phyloP scores from a whole-genome alignment of 2,113 vertebrate genomes.

The pig (Sus scrofa) region DNA sequence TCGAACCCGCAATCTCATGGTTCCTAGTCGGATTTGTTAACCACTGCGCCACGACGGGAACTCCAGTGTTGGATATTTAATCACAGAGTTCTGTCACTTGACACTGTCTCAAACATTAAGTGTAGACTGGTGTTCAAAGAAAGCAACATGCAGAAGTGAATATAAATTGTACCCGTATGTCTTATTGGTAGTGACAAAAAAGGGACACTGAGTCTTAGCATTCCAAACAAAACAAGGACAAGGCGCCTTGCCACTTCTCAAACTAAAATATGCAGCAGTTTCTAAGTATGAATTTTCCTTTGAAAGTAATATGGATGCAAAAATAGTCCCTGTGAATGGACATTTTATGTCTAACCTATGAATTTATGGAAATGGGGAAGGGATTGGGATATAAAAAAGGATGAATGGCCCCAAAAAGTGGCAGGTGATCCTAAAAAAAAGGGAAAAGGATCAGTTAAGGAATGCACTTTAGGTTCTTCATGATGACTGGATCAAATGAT shows the following conservation, averaged over 20 bases:
- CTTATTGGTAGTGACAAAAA: neutral
- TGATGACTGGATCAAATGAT: neutral
- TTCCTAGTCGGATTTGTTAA: too few relatives aligned
- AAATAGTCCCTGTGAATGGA: neutral
- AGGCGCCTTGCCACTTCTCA: neutral
- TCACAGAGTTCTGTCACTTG: neutral
- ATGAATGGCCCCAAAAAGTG: neutral
- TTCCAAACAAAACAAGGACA: neutral
- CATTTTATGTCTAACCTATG: neutral
- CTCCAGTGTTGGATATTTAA: neutral
- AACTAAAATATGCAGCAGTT: neutral
- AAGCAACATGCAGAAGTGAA: neutral
- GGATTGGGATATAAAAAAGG: rapidly evolving
- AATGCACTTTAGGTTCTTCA: neutral
- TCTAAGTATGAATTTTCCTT: neutral
- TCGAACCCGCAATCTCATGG: too few relatives aligned
- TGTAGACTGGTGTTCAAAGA: neutral
- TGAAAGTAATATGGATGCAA: neutral
- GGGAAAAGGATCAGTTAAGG: too few relatives aligned
- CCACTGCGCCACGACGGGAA: too few relatives aligned
- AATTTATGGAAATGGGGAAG: neutral
- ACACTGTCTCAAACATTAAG: neutral
- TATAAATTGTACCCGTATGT: neutral
- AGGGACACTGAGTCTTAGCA: neutral
- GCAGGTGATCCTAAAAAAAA: neutral